phyloP scores from a whole-genome alignment of 2,888 invertebrate species.

The Octonoba sinensis region DNA sequence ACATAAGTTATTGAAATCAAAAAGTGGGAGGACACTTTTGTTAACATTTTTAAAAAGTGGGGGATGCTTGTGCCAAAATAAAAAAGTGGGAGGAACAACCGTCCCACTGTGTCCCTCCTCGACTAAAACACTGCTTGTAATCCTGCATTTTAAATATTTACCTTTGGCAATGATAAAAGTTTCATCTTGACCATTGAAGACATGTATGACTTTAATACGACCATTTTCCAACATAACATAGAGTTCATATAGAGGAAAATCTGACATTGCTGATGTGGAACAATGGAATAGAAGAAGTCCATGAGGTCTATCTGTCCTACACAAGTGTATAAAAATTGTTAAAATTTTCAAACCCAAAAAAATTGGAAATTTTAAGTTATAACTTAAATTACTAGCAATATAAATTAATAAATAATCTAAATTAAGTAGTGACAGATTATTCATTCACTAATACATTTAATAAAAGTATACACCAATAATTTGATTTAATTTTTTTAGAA shows the following conservation, averaged over 20 bases:
- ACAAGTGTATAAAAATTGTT: neutral
- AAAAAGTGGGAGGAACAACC: no score
- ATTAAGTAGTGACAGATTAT: no score
- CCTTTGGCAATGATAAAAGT: constrained; percentile 87
- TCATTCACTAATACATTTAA: no score
- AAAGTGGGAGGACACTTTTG: no score
- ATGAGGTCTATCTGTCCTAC: constrained; percentile 85
- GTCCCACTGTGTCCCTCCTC: no score
- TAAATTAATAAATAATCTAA: no score
- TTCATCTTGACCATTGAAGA: constrained; percentile 81
- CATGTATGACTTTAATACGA: constrained; percentile 90
- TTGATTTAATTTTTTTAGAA: no score
- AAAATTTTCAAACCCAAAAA: constrained; percentile 1
- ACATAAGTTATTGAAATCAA: no score
- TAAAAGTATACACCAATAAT: no score
- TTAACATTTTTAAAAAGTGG: no score
- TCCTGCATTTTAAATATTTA: constrained; percentile 56
- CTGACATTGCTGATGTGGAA: constrained; percentile 84
- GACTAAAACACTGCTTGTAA: no score
- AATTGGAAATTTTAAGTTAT: neutral
- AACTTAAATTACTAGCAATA: neutral
- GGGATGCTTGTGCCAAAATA: no score
- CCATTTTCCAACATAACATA: constrained; percentile 94
- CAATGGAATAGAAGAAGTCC: constrained; percentile 91
- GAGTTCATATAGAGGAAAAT: constrained; percentile 88